Evolutionary conservation across 2,113 vertebrate species (phyloP).

Genomic region (Chamaea fasciata): DNA sequence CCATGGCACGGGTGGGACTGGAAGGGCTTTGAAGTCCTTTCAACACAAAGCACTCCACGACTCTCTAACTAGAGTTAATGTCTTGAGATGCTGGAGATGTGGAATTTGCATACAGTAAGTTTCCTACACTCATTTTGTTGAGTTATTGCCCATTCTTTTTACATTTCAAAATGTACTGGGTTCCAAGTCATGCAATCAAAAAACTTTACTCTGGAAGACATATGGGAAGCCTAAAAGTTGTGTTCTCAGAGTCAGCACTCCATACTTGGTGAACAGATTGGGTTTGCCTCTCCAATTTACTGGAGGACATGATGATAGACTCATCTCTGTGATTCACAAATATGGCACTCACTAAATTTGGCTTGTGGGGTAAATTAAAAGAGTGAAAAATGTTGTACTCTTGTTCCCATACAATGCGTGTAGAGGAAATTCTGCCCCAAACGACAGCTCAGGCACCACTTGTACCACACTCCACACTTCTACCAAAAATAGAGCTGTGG

Average conservation of each 20-base stretch:
- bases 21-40: not conserved
- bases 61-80: not conserved
- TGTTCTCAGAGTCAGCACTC: not conserved
- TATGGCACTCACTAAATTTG: not conserved
- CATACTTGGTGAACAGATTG: not conserved
- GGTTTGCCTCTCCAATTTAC: not conserved
- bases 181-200: not conserved
- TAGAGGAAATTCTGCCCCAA: not conserved
- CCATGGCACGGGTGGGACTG: not conserved
- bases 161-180: not conserved
- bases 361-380: not conserved
- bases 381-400: not conserved
- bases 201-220: not conserved
- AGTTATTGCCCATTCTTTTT: not conserved
- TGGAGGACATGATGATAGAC: not conserved
- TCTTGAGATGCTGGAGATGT: fast-evolving
- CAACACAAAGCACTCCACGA: not conserved
- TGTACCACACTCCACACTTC: not conserved
- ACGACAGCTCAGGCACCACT: not conserved
- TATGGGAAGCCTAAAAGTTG: not conserved
- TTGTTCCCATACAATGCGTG: fast-evolving
- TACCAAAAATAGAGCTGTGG: not conserved
- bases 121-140: not conserved
- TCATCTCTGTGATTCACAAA: not conserved
- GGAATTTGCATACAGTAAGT: not conserved